Percentiles rank a stretch among this genome's conserved stretches.
Conservation (phyloP, 2,888 invertebrate genomes). For the Ormyrus nitidulus region DNA sequence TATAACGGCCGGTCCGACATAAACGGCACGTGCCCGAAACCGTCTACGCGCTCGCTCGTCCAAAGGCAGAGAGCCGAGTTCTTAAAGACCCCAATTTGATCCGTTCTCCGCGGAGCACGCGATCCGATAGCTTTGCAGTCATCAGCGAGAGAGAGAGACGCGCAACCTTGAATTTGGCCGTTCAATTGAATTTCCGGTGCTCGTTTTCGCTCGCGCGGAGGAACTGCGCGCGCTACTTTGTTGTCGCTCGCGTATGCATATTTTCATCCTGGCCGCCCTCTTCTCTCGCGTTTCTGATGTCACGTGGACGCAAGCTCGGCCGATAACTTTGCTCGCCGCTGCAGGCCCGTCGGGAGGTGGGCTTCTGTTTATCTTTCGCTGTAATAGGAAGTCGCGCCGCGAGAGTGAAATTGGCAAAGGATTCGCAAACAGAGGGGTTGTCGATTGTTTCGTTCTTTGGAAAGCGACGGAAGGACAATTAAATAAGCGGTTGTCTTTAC, state of each 20-base stretch:
- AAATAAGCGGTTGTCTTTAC: no score
- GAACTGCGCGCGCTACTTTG: neutral
- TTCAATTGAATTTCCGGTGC: slow-evolving; percentile 41
- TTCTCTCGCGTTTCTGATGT: slow-evolving; percentile 8
- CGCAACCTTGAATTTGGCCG: slow-evolving; percentile 44
- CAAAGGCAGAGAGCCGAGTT: neutral
- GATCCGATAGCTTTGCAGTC: slow-evolving; percentile 31
- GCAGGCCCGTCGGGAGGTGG: neutral
- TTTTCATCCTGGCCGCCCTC: neutral
- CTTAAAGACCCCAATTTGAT: slow-evolving; percentile 27
- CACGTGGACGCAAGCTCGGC: slow-evolving; percentile 20
- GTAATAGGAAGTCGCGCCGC: slow-evolving; percentile 6
- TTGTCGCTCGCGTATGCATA: neutral
- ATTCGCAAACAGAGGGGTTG: no score
- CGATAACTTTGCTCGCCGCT: neutral
- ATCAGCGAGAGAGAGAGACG: slow-evolving; percentile 6
- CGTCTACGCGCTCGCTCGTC: slow-evolving; percentile 26
- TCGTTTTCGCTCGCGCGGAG: neutral
- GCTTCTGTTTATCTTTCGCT: slow-evolving; percentile 21
- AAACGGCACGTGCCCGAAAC: neutral
- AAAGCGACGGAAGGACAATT: no score
- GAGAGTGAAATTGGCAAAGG: no score
- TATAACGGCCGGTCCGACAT: neutral
- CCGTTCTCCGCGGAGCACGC: slow-evolving; percentile 36
- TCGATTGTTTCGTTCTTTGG: no score